These are phyloP conservation scores for Cenopis cana DNA, from an alignment of 2,888 invertebrate genomes.

Conservation along the genomic window DNA sequence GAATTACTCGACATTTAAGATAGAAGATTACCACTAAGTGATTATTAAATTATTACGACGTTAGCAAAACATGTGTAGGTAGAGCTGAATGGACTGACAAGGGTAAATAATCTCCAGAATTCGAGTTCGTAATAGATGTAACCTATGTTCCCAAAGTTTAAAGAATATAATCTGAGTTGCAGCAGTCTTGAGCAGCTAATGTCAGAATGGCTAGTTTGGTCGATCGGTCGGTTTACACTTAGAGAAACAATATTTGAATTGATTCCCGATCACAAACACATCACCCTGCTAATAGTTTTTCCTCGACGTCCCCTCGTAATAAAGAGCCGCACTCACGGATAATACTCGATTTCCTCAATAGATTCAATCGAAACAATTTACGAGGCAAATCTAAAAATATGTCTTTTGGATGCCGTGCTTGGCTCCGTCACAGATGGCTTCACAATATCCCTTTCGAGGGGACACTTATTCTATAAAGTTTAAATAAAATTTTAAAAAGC, in stretches of 20 bases:
- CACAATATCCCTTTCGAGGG: slow-evolving; percentile 80
- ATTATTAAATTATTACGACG: too few relatives aligned
- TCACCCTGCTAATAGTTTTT: slow-evolving; percentile 34
- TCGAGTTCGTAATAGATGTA: too few relatives aligned
- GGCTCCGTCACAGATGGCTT: slow-evolving; percentile 81
- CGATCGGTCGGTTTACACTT: too few relatives aligned
- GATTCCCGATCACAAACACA: slow-evolving; percentile 28
- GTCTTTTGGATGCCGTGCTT: slow-evolving; percentile 78
- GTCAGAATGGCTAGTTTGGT: too few relatives aligned
- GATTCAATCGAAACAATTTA: slow-evolving; percentile 83
- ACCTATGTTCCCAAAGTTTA: too few relatives aligned
- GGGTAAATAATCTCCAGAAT: too few relatives aligned
- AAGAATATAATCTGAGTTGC: too few relatives aligned
- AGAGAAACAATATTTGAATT: slow-evolving; percentile 28
- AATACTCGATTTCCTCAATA: slow-evolving; percentile 77
- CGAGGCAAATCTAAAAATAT: slow-evolving; percentile 84
- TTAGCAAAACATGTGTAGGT: too few relatives aligned
- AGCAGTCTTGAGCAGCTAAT: too few relatives aligned
- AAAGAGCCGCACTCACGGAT: slow-evolving; percentile 76
- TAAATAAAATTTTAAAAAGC: slow-evolving; percentile 84
- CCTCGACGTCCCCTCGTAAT: slow-evolving; percentile 37
- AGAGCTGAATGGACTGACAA: too few relatives aligned
- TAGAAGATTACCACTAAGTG: too few relatives aligned
- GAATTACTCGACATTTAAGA: too few relatives aligned
- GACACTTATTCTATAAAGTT: slow-evolving; percentile 83